A percentile compares a stretch with the other conserved stretches of the same genome.
Evolutionary conservation across 2,113 vertebrate species (phyloP).

Genomic region (Urocolius indicus): DNA sequence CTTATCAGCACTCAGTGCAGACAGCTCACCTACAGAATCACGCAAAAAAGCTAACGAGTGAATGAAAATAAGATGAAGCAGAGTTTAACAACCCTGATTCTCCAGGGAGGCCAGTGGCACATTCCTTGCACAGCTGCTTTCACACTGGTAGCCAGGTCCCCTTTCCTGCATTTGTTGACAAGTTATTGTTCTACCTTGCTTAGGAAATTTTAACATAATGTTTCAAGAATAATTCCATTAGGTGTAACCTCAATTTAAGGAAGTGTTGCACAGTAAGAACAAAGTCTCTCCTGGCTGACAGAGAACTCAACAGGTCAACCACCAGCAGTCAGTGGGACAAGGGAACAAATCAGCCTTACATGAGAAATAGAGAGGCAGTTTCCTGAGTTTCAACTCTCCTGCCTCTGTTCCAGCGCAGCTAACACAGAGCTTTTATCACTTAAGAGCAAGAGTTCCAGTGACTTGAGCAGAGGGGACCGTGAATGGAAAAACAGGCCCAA

Average conservation of each 20-base stretch:
- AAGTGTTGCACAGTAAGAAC: slow-evolving; percentile 36
- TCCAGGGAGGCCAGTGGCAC: neutral
- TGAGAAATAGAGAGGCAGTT: neutral
- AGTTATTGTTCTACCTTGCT: slow-evolving; percentile 61
- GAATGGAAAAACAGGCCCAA: neutral
- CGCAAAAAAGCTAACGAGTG: neutral
- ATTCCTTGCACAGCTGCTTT: slow-evolving; percentile 53
- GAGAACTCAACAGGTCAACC: slow-evolving; percentile 9
- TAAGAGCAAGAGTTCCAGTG: neutral
- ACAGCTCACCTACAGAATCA: neutral
- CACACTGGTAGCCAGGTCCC: neutral
- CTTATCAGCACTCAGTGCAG: neutral
- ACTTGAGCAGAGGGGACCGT: neutral
- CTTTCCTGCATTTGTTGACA: slow-evolving; percentile 68
- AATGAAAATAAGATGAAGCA: neutral
- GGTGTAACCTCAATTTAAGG: slow-evolving; percentile 30
- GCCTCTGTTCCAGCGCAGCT: neutral
- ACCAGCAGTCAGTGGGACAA: neutral
- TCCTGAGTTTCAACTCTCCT: neutral
- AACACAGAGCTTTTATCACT: neutral
- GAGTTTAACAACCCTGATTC: neutral
- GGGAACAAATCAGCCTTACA: neutral
- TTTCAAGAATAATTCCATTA: slow-evolving; percentile 5
- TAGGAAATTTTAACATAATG: slow-evolving; percentile 44
- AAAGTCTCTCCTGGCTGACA: neutral